Base-by-base conservation (phyloP, 2,797 vertebrate genomes). In the Gallinago stenura region DNA sequence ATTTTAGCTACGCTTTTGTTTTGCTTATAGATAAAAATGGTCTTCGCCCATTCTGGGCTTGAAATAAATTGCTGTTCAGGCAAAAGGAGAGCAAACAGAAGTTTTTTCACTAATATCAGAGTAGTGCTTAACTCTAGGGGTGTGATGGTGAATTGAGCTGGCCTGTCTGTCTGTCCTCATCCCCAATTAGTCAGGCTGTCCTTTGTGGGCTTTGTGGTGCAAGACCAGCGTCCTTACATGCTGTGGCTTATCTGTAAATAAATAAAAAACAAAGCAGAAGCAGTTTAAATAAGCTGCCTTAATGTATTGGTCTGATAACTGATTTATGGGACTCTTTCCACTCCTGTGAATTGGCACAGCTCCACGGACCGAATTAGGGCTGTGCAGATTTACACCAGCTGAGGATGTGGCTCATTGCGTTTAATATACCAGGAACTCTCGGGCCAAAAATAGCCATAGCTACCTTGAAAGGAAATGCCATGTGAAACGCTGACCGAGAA, bases 391-490 rank as follows among this genome's bases (percentile, higher is more conserved):
- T 95, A 75, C 91, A 93, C 93, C 78, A 65, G 70, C 87, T 41
- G n/a, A 96, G 95, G 95, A 96, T 95, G 83, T 93, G 83, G 86
- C 94, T 97, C 64, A 0, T 69, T 94, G 86, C 37, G 0, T 96
- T 90, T 87, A 61, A 93, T 92, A 54, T 43, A 94, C 71, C 85
- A 91, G 95, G 94, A 97, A 94, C 91, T 73, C 68, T 77, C 0
- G 2, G 81, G 83, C 94, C 94, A 85, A 97, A 95, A 97, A 97
- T 97, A 97, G 94, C 92, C 83, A 33, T 66, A 43, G 95, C 94
- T 96, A 96, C 94, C 96, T 92, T 96, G 96, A 97, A 97, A 97
- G 96, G 96, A 97, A 97, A 95, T 94, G 90, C 93, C 96, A 83
- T 89, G 91, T 90, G 95, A 92, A 95, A 90, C 15, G 18, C 90